Base-by-base conservation (phyloP, 2,113 vertebrate genomes). In the Xenopus borealis region DNA sequence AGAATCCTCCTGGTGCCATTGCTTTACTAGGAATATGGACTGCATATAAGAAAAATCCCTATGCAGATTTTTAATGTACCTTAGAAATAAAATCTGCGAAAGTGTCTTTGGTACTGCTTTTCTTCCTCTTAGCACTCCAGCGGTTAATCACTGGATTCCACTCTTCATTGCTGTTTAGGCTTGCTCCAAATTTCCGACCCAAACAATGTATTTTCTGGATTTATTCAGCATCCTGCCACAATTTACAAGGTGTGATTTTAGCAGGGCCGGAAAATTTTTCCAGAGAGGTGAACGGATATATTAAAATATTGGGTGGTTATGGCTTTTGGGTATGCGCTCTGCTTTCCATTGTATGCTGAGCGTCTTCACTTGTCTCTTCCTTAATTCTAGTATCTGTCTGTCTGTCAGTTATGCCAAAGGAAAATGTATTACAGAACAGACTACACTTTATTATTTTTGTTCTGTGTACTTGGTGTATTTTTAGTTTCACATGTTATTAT, bases 191-290 rank as follows among this genome's bases (percentile, higher is more conserved):
- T 88, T 86, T 86, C 85, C 83, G 86, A 81, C 80, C 79, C 81
- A 84, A 88, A 83, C 82, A 84, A 81, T 75, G 72, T 77, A 63
- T 55, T 75, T 80, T 80, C 61, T 5, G 1, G 82, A 83, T 83
- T 79, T 82, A 84, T 85, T 88, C 84, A 84, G 81, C 82, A 67
- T 62, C 6, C 82, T 19, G 86, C 80, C 82, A 88, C 85, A 88
- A 81, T 86, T 87, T 86, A 86, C 81, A 86, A 81, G 82, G 79
- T 85, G 83, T 81, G 82, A 83, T 83, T 85, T 84, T 83, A 85
- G 86, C 86, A 85, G 18, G 88, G 84, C 82, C 69, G 84, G 84
- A 82, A 85, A 81, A 84, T 85, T 30, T 86, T 88, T 88, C 85
- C 85, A 85, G 84, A 79, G 81, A 84, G 68, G 77, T 3, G 75